phyloP scores from a whole-genome alignment of 2,888 invertebrate genomes.

The Sarcophaga variegata region DNA sequence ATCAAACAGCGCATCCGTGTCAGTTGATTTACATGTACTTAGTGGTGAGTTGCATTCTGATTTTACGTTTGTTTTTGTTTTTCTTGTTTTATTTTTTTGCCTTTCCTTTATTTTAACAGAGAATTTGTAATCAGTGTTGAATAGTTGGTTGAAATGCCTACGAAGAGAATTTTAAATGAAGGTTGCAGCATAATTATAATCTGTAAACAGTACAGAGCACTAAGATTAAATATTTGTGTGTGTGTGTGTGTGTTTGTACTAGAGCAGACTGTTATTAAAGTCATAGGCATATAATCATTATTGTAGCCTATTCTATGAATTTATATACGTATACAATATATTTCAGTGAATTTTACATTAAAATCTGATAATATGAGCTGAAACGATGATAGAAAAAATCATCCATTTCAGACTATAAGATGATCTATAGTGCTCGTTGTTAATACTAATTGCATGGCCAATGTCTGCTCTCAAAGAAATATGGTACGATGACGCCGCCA shows the following conservation, averaged over 20 bases:
- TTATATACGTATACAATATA: no score
- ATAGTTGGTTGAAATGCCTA: not conserved
- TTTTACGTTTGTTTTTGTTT: not conserved
- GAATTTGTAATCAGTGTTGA: conserved; percentile 34
- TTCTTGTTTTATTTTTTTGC: not conserved
- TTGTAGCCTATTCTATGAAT: no score
- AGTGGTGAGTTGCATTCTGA: conserved; percentile 86
- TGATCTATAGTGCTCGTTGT: no score
- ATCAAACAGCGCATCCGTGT: conserved; percentile 94
- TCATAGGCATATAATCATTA: no score
- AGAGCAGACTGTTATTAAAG: not conserved
- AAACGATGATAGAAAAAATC: no score
- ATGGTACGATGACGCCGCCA: no score
- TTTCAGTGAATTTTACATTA: no score
- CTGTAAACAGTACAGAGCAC: not conserved
- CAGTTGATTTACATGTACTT: conserved; percentile 93
- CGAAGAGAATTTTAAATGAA: conserved; percentile 49
- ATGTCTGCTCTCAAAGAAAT: no score
- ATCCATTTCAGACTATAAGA: no score
- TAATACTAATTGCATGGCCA: no score
- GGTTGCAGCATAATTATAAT: not conserved
- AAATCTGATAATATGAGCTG: no score
- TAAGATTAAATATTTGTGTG: not conserved
- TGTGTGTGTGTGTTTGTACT: not conserved
- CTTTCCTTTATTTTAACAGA: conserved; percentile 4